Evolutionary conservation across 2,797 vertebrate genomes (phyloP), one percentile per base, ranked within the genome.

Genomic region (Gymnoscopelus braueri): DNA sequence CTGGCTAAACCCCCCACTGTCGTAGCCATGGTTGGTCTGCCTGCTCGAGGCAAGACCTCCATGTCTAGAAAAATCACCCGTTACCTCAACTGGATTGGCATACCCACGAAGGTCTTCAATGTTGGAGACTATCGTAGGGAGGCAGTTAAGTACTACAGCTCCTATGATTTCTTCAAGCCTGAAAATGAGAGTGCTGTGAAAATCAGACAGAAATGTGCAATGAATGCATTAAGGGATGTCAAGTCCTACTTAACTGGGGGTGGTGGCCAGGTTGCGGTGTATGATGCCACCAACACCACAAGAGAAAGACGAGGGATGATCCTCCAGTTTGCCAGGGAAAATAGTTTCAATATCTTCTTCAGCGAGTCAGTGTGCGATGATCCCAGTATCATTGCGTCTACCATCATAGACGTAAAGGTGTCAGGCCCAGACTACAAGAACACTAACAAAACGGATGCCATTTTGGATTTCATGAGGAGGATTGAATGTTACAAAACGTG

Each of bases 391-490:
- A 97, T 99, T 0, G 96, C 95, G 0, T 94, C 94, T 2, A 99
- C 99, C 4, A 96, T 99, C 67, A 96, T 96, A 96, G 98, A 99
- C 92, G 98, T 99, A 39, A 99, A 99, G 83, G 95, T 99, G 83
- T 98, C 97, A 3, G 98, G 96, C 88, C 98, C 98, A 0, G 98
- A 99, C 90, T 99, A 99, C 77, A 93, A 93, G 72, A 95, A 97
- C 73, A 96, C 97, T 81, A 97, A 97, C 90, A 96, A 95, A 0
- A 93, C 93, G 0, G 96, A 98, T 3, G 98, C 98, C 47, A 94
- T 98, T 94, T 92, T 97, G 64, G 98, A 99, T 86, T 99, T 99
- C 84, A 96, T 97, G 91, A 98, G 96, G 88, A 94, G 97, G 70
- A 99, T 99, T 9, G 96, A 94, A 23, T 99, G 98, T 86, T 99